Conservation (phyloP, 2,888 invertebrate genomes). For the Gnatocerus cornutus region DNA sequence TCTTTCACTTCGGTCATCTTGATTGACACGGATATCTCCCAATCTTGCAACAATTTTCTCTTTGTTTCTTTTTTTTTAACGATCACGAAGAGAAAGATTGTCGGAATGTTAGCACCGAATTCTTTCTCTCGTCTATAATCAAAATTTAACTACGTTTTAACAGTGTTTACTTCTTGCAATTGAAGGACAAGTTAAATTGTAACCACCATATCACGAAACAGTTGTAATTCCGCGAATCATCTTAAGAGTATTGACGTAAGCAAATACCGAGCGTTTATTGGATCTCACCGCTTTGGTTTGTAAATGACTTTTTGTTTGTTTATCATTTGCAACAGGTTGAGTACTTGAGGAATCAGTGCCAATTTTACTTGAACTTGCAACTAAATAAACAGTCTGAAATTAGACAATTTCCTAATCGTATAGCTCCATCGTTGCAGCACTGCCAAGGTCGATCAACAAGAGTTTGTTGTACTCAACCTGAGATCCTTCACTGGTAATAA, state of each 20-base stretch:
- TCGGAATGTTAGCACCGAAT: slow-evolving; percentile 1
- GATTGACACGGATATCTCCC: slow-evolving; percentile 38
- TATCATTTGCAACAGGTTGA: slow-evolving; percentile 5
- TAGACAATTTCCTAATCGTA: slow-evolving; percentile 11
- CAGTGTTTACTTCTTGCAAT: slow-evolving; percentile 4
- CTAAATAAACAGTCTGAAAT: slow-evolving; percentile 9
- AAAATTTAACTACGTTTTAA: slow-evolving; percentile 7
- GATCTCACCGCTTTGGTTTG: slow-evolving; percentile 14
- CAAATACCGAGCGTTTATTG: slow-evolving; percentile 17
- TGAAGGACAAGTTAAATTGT: slow-evolving; percentile 24
- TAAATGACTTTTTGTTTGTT: slow-evolving; percentile 26
- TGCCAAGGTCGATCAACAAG: slow-evolving; percentile 33
- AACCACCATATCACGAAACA: slow-evolving; percentile 7
- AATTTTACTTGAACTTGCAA: slow-evolving; percentile 11
- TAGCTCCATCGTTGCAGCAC: neutral
- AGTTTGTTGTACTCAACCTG: slow-evolving; percentile 36
- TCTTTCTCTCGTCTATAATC: neutral
- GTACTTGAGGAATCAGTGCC: neutral
- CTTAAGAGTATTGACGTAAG: slow-evolving; percentile 33
- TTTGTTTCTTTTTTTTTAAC: slow-evolving; percentile 3
- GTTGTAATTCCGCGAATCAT: slow-evolving; percentile 33
- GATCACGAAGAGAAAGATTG: neutral
- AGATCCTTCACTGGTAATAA: neutral
- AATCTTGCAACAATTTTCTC: slow-evolving; percentile 21
- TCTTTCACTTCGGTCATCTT: slow-evolving; percentile 35